These are phyloP conservation scores for Incurvaria masculella DNA, from an alignment of 2,888 invertebrate species.

Conservation along the genomic window DNA sequence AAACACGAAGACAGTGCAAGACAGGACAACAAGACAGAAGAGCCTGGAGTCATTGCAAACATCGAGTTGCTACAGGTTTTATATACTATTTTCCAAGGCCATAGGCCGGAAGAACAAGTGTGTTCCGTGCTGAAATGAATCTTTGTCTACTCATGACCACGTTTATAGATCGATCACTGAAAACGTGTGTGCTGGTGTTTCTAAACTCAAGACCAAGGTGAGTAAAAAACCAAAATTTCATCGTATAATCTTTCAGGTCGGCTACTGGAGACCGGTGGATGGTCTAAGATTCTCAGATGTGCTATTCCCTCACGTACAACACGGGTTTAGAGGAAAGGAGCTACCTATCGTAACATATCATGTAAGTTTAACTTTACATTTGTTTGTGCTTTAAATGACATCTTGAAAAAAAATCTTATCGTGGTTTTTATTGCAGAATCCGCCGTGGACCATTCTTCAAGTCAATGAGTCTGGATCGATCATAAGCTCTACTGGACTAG, in stretches of 20 bases:
- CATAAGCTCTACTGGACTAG: conserved; percentile 63
- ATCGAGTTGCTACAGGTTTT: conserved; percentile 36
- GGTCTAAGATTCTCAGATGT: conserved; percentile 66
- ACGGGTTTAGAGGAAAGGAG: conserved; percentile 72
- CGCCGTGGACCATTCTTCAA: conserved; percentile 80
- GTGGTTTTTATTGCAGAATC: conserved; percentile 61
- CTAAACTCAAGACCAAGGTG: too few relatives aligned
- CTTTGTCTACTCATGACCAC: too few relatives aligned
- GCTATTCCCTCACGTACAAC: conserved; percentile 74
- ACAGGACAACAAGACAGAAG: not conserved
- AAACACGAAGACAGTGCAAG: not conserved
- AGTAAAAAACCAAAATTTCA: too few relatives aligned
- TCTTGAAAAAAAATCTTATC: not conserved
- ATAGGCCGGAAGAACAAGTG: too few relatives aligned
- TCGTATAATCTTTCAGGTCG: conserved; percentile 57
- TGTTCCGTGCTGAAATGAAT: too few relatives aligned
- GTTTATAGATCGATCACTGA: too few relatives aligned
- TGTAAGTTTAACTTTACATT: conserved; percentile 52
- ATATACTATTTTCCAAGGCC: too few relatives aligned
- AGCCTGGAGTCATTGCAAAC: conserved; percentile 28
- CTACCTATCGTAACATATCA: conserved; percentile 75
- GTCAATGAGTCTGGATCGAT: conserved; percentile 57
- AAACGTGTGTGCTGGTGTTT: too few relatives aligned
- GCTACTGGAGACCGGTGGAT: conserved; percentile 70
- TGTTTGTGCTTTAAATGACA: not conserved